Percentiles rank a stretch among this genome's conserved stretches.
Conservation (phyloP, 2,797 vertebrate species). For the Malacoraja senta region DNA sequence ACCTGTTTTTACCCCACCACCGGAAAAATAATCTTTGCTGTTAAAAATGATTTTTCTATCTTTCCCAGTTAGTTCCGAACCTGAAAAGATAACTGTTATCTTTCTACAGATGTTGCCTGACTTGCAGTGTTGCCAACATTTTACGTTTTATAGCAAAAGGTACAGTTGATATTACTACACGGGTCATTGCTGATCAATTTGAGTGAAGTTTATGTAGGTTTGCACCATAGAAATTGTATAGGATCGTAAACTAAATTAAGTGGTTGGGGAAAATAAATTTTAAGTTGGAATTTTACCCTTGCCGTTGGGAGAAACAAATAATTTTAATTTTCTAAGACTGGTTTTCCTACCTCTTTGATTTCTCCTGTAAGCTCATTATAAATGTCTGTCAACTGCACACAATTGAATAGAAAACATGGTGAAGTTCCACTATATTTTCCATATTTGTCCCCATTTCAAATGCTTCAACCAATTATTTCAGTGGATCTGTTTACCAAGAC, state of each 20-base stretch:
- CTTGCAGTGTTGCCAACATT: too few species aligned
- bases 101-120: too few species aligned
- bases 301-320: background rate
- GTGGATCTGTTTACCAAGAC: background rate
- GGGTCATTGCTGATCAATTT: background rate
- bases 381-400: background rate
- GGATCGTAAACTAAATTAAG: background rate
- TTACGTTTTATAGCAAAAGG: background rate
- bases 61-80: too few species aligned
- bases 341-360: background rate
- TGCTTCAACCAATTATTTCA: background rate
- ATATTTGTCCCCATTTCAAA: background rate
- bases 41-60: too few species aligned
- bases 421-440: background rate
- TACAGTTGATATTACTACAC: background rate
- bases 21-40: too few species aligned
- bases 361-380: background rate
- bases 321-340: background rate
- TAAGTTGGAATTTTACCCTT: background rate
- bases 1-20: too few species aligned
- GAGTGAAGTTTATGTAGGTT: background rate
- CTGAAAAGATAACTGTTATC: too few species aligned
- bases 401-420: background rate
- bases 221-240: background rate
- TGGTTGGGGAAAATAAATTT: background rate